Conservation (phyloP, 1,140 invertebrate species). For the Drosophila nannoptera region DNA sequence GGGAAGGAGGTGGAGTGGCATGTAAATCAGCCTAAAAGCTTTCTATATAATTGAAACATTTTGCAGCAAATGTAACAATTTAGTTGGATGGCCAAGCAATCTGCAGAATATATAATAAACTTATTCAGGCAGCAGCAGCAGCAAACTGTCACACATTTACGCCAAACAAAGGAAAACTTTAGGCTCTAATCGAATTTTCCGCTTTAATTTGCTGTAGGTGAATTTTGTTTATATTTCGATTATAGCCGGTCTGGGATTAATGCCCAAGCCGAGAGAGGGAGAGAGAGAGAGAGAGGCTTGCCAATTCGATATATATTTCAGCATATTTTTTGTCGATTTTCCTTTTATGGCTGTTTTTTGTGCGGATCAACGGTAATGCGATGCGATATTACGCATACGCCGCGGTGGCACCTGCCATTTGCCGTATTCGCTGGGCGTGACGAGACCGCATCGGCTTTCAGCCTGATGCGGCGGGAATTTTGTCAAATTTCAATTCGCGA, state of each 20-base stretch:
- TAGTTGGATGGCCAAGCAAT: conserved; percentile 34
- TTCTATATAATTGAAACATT: conserved; percentile 51
- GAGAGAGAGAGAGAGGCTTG: too few species aligned
- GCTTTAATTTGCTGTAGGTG: conserved; percentile 13
- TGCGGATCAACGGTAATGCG: conserved; percentile 24
- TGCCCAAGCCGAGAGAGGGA: too few species aligned
- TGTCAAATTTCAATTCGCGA: neutral
- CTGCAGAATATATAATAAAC: conserved; percentile 31
- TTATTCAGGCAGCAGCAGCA: conserved; percentile 10
- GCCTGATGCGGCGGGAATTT: conserved; percentile 2
- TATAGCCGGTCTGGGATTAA: too few species aligned
- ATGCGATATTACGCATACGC: conserved; percentile 45
- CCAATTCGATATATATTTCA: neutral
- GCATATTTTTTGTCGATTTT: neutral
- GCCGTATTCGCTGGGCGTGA: conserved; percentile 33
- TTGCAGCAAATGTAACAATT: conserved; percentile 45
- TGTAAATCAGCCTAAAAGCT: conserved; percentile 55
- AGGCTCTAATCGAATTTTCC: conserved; percentile 19
- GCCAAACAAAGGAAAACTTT: conserved; percentile 5
- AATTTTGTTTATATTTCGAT: neutral
- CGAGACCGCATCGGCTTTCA: conserved; percentile 20
- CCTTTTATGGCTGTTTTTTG: conserved; percentile 2
- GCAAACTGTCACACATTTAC: conserved; percentile 7
- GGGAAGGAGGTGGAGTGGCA: conserved; percentile 15
- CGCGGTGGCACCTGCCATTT: conserved; percentile 35